Evolutionary conservation across 1,140 invertebrate genomes (phyloP).

Genomic region (Lepidotrigona ventralis): DNA sequence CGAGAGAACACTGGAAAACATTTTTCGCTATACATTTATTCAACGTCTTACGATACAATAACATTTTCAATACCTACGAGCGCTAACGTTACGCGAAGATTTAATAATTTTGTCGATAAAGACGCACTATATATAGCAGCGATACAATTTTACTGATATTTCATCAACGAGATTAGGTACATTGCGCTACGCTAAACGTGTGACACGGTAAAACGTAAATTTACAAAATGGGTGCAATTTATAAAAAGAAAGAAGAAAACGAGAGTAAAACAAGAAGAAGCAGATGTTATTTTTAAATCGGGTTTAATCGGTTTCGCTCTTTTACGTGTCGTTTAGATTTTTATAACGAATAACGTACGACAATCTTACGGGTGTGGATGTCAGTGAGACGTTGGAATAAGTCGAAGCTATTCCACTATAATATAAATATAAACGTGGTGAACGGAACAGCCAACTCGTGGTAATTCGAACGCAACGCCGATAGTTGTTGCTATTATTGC

Average conservation of each 20-base stretch:
- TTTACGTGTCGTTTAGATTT: not conserved
- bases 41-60: constrained; percentile 17
- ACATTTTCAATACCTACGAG: not conserved
- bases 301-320: not conserved
- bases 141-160: not conserved
- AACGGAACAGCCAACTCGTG: not conserved
- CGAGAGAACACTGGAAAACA: not conserved
- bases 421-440: constrained; percentile 30
- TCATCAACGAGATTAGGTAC: not conserved
- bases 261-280: not conserved
- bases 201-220: not conserved
- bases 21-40: constrained; percentile 4
- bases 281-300: too few species aligned
- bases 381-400: constrained; percentile 3
- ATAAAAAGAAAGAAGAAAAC: not conserved
- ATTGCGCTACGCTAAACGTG: not conserved
- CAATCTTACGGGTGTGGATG: not conserved
- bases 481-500: constrained; percentile 72
- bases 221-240: not conserved
- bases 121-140: not conserved
- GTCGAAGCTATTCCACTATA: constrained; percentile 18
- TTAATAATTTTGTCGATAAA: not conserved
- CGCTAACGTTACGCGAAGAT: not conserved
- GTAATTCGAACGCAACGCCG: not conserved
- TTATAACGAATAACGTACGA: not conserved